phyloP scores from a whole-genome alignment of 2,797 vertebrate genomes.

The Epinephelus malabaricus region DNA sequence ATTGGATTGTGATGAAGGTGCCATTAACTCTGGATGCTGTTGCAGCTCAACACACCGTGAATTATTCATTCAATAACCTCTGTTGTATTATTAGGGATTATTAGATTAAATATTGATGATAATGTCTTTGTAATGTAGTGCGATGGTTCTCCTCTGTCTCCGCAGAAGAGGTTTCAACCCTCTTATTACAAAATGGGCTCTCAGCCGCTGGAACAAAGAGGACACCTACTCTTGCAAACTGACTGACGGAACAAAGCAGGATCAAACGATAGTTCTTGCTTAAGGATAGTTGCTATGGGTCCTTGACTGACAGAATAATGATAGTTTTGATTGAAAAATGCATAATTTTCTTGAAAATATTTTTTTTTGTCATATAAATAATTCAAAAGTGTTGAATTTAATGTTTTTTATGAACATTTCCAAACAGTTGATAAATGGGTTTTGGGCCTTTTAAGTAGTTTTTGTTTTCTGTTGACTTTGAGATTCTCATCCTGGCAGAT shows the following conservation, averaged over 20 bases:
- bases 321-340: background rate
- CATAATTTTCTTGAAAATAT: background rate
- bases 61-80: slow-evolving; percentile 45
- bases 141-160: background rate
- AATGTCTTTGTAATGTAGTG: slow-evolving; percentile 33
- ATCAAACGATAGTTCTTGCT: background rate
- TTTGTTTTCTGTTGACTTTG: background rate
- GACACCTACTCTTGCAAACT: background rate
- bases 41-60: background rate
- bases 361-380: background rate
- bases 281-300: background rate
- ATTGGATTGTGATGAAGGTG: background rate
- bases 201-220: background rate
- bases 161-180: background rate
- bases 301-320: background rate
- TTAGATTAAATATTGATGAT: slow-evolving; percentile 63
- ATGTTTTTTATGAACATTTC: background rate
- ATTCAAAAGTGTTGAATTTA: background rate
- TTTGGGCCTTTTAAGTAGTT: background rate
- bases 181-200: background rate
- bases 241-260: background rate
- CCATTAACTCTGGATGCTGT: slow-evolving; percentile 19
- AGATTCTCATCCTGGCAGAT: background rate
- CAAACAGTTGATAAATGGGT: background rate
- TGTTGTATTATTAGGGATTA: slow-evolving; percentile 50